Percentiles rank a stretch among this genome's conserved stretches.
phyloP scores from a whole-genome alignment of 92 coral and sea anemone genomes.

The Zoanthus solanderi region DNA sequence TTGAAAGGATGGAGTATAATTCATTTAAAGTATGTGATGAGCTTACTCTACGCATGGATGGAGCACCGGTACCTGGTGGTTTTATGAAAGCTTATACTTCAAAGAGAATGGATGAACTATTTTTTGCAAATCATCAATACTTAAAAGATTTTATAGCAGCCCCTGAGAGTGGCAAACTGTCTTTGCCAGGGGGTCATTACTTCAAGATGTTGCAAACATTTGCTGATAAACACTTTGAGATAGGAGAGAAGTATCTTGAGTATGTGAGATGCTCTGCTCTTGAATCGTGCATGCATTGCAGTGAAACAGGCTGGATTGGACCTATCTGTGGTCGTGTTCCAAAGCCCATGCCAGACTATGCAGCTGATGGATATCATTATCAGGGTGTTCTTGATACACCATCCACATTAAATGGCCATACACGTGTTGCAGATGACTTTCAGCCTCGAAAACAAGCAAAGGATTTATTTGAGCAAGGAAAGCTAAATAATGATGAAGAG shows the following conservation, averaged over 20 bases:
- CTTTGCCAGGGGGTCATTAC: slow-evolving; percentile 3
- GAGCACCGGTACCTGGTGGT: slow-evolving; percentile 57
- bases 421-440: slow-evolving; percentile 36
- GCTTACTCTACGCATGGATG: slow-evolving; percentile 50
- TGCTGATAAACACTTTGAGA: slow-evolving; percentile 7
- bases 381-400: slow-evolving; percentile 28
- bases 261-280: slow-evolving; percentile 9
- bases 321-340: slow-evolving; percentile 31
- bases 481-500: slow-evolving; percentile 32
- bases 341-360: slow-evolving; percentile 46
- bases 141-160: slow-evolving; percentile 9
- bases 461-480: slow-evolving; percentile 1
- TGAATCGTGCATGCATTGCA: neutral
- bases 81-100: slow-evolving; percentile 55
- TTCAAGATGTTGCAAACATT: slow-evolving; percentile 9
- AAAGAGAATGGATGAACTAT: neutral
- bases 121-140: slow-evolving; percentile 1
- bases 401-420: neutral
- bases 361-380: slow-evolving; percentile 34
- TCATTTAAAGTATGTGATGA: slow-evolving; percentile 57
- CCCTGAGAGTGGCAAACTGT: slow-evolving; percentile 7
- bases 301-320: slow-evolving; percentile 5
- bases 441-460: slow-evolving; percentile 56
- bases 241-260: slow-evolving; percentile 8
- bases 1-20: slow-evolving; percentile 37